These are phyloP conservation scores for Macaca mulatta DNA, from an alignment of 2,113 vertebrate species.

Conservation along the genomic window DNA sequence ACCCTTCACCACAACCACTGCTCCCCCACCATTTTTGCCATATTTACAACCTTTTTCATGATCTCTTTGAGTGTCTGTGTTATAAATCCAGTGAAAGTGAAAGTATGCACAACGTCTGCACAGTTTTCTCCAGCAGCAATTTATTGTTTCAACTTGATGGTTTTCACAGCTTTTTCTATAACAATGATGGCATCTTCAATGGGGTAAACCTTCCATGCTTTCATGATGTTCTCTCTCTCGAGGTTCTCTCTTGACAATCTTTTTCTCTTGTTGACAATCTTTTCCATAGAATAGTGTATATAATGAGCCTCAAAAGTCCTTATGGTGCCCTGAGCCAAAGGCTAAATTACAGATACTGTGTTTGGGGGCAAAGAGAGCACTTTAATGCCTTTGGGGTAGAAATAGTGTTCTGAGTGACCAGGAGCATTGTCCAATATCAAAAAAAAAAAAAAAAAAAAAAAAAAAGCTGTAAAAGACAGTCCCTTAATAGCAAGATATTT, in stretches of 20 bases:
- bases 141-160: neutral
- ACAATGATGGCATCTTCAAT: neutral
- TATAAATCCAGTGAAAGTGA: neutral
- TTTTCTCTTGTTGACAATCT: neutral
- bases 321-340: neutral
- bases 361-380: neutral
- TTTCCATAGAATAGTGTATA: neutral
- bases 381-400: neutral
- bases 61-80: neutral
- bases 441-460: neutral
- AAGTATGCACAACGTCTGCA: neutral
- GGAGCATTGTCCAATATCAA: neutral
- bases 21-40: neutral
- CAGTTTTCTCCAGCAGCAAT: neutral
- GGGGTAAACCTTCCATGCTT: neutral
- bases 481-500: neutral
- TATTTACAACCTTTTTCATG: neutral
- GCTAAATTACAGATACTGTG: neutral
- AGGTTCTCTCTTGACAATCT: neutral
- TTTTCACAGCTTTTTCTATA: neutral
- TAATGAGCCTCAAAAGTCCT: neutral
- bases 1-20: neutral
- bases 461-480: neutral
- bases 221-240: neutral
- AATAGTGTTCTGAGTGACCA: neutral